Conservation (phyloP, 2,113 vertebrate species). For the Prietella phreatophila region DNA sequence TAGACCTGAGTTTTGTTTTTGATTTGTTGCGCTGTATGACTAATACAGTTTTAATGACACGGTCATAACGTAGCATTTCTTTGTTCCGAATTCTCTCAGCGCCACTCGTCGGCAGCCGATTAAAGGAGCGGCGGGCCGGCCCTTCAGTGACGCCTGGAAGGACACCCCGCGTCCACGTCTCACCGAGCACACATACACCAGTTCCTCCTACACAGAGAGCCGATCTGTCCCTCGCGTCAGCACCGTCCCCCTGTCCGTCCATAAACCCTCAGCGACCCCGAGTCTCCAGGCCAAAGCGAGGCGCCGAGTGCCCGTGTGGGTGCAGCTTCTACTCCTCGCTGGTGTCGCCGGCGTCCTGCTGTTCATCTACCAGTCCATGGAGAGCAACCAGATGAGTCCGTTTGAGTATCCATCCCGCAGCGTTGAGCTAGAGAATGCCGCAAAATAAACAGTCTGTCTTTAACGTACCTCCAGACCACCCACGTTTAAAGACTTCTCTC, state of each 20-base stretch:
- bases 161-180: constrained; percentile 67
- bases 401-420: constrained; percentile 55
- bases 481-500: neutral
- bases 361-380: constrained; percentile 93
- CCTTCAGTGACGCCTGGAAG: constrained; percentile 76
- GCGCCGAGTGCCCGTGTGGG: constrained; percentile 79
- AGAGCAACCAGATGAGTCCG: constrained; percentile 83
- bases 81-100: constrained; percentile 62
- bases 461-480: neutral
- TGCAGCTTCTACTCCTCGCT: constrained; percentile 83
- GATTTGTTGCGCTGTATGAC: neutral
- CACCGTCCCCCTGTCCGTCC: constrained; percentile 2
- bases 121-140: constrained; percentile 85
- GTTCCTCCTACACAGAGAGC: constrained; percentile 62
- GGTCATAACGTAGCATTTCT: neutral
- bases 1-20: neutral
- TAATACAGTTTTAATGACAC: neutral
- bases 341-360: constrained; percentile 78
- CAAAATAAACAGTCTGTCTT: constrained; percentile 46
- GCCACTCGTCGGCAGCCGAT: constrained; percentile 90
- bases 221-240: constrained; percentile 41
- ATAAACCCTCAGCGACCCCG: constrained; percentile 45
- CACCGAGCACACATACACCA: constrained; percentile 53
- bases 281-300: constrained; percentile 45
- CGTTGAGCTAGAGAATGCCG: neutral